Evolutionary conservation across 2,888 invertebrate genomes (phyloP), one percentile per base, ranked within the genome.

Genomic region (Bellardia pandia): DNA sequence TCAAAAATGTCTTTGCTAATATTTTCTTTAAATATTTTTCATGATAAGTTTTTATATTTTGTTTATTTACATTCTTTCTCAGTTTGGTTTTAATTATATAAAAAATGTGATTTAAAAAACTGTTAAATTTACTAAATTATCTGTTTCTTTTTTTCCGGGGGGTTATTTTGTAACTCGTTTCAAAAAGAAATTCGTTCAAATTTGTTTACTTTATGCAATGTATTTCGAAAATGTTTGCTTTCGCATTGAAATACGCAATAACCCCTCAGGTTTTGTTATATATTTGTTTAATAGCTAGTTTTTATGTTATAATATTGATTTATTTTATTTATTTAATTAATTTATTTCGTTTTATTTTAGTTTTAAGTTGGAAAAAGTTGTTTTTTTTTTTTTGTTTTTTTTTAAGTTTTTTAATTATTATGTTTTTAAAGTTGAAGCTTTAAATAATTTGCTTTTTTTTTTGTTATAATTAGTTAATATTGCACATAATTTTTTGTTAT

Each of bases 401-500:
- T 6, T 4, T 42, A 30, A 60, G 14, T 14, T 71, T 71, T 40
- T 16, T 72, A 11, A 0, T 4, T 42, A 11, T 45, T 9, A 13
- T 45, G 1, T 30, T 51, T 58, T 76, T 72, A 51, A 81, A 75
- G 62, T 86, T 84, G 37, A 87, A 84, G 84, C 86, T 77, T 83
- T 84, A 71, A 74, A 79, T 66, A 71, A 80, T 40, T 78, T 16
- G 48, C 37, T 68, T 16, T 71, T 40, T 40, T 79, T 81, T 85
- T 86, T 78, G 71, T 69, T 89, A 86, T 88, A 88, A 88, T 86
- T 88, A 75, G 75, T 90, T 91, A 90, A 90, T 92, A 91, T 90
- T 90, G 91, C 91, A 90, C 90, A 90, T 89, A 90, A 89, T 86
- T 88, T 86, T 89, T 66, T 48, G 88, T 58, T 58, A 30, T 13